Base-by-base conservation (phyloP, 2,888 invertebrate genomes). In the Acanthosepion esculentum region DNA sequence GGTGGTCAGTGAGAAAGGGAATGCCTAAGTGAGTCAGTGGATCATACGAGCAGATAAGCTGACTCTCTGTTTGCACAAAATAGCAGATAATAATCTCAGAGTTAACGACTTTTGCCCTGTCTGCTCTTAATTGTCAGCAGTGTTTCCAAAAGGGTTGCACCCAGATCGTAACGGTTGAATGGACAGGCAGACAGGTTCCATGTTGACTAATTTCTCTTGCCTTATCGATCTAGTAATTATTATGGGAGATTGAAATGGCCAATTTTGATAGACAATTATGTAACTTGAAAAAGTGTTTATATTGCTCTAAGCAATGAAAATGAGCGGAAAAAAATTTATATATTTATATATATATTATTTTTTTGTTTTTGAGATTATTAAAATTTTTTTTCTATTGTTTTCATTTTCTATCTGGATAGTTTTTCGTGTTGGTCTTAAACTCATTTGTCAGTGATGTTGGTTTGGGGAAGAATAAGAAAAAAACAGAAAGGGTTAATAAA, bases 121-220 rank as follows among this genome's bases (percentile, higher is more conserved):
- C 78, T n/a, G n/a, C n/a, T 78, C 78, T 78, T 78, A 78, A 78
- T 78, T 78, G 78, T 78, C 78, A 78, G n/a, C n/a, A 12, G n/a
- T n/a, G 8, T 10, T 78, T 78, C 29, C n/a, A 78, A 78, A 78
- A 78, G n/a, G 59, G 59, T 59, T 23, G 20, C 23, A 59, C 59
- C 59, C 59, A 59, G 6, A 59, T 59, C 59, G 23, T 59, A 59
- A 18, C 55, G 4, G 55, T 20, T 20, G 18, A 20, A 55, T 20
- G 20, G 55, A 59, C 59, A 23, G 23, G 23, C 59, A 23, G 23
- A 59, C 23, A 7, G 59, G 23, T 23, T 23, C 59, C 20, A 59
- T 59, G 59, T 59, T 59, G 59, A 59, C 59, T 59, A 59, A 59
- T 23, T 59, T 59, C 59, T 23, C 59, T 23, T 59, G 23, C 59